Conservation (phyloP, 2,113 vertebrate genomes). For the Galbula dea region DNA sequence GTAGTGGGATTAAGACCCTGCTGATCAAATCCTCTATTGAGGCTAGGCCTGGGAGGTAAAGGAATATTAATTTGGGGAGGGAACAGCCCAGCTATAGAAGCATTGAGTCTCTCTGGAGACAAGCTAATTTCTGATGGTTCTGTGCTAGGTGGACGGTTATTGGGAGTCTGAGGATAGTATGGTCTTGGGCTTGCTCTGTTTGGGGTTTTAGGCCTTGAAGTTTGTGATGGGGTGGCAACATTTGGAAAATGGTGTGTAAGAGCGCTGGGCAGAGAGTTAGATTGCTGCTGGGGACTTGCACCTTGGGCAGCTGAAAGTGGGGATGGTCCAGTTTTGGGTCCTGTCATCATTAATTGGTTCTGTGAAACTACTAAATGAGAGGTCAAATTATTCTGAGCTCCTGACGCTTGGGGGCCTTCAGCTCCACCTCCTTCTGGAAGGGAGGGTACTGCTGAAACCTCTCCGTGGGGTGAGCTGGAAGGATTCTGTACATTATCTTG, state of each 20-base stretch:
- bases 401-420: constrained; percentile 70
- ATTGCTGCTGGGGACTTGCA: constrained; percentile 87
- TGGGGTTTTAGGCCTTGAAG: constrained; percentile 94
- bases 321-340: constrained; percentile 83
- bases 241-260: constrained; percentile 89
- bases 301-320: constrained; percentile 84
- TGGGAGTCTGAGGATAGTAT: constrained; percentile 94
- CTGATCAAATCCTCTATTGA: constrained; percentile 95
- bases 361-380: constrained; percentile 88
- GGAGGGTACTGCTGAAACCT: constrained; percentile 67
- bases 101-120: constrained; percentile 96
- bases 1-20: constrained; percentile 98
- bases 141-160: constrained; percentile 95
- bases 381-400: constrained; percentile 78
- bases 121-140: constrained; percentile 97
- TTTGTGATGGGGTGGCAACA: constrained; percentile 88
- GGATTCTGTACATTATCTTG: constrained; percentile 84
- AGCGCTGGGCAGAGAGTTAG: constrained; percentile 79
- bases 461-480: constrained; percentile 81
- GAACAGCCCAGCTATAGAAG: constrained; percentile 96
- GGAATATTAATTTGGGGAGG: constrained; percentile 99
- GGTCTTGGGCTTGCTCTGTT: constrained; percentile 96
- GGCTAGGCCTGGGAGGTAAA: constrained; percentile 89
- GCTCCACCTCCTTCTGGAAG: constrained; percentile 71
- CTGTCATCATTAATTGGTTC: constrained; percentile 84